A percentile compares a stretch with the other conserved stretches of the same genome.
Conservation (phyloP, 2,113 vertebrate species). For the Thryonomys swinderianus region DNA sequence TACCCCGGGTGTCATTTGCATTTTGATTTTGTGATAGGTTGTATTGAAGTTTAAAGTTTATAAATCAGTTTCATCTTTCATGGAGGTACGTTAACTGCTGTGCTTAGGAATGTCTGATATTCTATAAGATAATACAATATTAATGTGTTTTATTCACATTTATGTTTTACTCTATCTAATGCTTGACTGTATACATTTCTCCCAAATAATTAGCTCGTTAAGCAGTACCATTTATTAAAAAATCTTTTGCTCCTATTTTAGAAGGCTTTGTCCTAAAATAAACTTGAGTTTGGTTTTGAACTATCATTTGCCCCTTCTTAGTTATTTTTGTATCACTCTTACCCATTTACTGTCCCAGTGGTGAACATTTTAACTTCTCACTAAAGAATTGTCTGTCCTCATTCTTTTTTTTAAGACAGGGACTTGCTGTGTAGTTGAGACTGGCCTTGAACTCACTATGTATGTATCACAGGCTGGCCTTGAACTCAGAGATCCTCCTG, state of each 20-base stretch:
- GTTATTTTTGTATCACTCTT: not conserved
- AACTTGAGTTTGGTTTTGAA: constrained; percentile 15
- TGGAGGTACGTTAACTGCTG: not conserved
- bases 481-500: not conserved
- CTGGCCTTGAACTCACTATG: not conserved
- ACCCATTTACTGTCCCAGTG: not conserved
- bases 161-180: not conserved
- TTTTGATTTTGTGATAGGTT: constrained; percentile 33
- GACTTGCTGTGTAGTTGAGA: not conserved
- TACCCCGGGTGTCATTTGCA: not conserved
- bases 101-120: not conserved
- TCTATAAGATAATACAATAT: not conserved
- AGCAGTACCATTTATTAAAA: not conserved
- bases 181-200: not conserved
- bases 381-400: not conserved
- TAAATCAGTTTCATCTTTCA: not conserved
- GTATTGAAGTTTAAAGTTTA: not conserved
- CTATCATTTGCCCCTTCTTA: not conserved
- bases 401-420: not conserved
- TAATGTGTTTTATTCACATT: not conserved
- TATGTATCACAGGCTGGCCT: not conserved
- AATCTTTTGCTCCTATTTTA: constrained; percentile 5
- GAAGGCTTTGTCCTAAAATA: constrained; percentile 29
- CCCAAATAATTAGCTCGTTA: not conserved
- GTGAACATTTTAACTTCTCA: not conserved